These are phyloP conservation scores for Eristalinus sepulchralis DNA, from an alignment of 2,888 invertebrate species.

Conservation along the genomic window DNA sequence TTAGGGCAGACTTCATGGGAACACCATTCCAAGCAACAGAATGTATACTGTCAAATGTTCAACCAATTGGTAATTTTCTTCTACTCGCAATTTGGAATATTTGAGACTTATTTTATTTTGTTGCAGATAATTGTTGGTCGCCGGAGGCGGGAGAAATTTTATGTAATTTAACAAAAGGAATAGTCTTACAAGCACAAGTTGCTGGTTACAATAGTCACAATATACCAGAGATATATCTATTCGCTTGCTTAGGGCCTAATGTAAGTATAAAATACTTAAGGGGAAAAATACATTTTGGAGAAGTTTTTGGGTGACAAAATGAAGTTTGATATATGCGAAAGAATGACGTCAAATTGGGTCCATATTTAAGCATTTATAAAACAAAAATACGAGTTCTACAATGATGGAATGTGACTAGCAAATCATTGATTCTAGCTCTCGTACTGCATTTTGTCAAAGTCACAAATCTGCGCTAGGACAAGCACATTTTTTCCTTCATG, in stretches of 20 bases:
- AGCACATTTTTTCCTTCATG: too few relatives aligned
- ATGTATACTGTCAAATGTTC: slow-evolving; percentile 94
- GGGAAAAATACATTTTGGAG: background rate
- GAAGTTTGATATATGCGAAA: too few relatives aligned
- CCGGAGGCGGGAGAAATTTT: slow-evolving; percentile 89
- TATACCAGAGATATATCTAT: slow-evolving; percentile 91
- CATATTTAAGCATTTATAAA: too few relatives aligned
- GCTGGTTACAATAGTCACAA: slow-evolving; percentile 89
- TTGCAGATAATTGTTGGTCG: slow-evolving; percentile 85
- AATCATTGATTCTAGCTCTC: too few relatives aligned
- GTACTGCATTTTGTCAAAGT: too few relatives aligned
- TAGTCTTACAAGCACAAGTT: slow-evolving; percentile 93
- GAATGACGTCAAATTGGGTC: too few relatives aligned
- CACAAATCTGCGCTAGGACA: too few relatives aligned
- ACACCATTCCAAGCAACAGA: slow-evolving; percentile 99
- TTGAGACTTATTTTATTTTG: slow-evolving; percentile 13
- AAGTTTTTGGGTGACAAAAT: background rate
- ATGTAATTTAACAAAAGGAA: slow-evolving; percentile 89
- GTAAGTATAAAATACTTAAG: slow-evolving; percentile 81
- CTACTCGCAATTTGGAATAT: background rate
- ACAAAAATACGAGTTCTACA: too few relatives aligned
- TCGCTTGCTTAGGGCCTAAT: slow-evolving; percentile 87
- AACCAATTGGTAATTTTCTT: slow-evolving; percentile 85
- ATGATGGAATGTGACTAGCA: too few relatives aligned
- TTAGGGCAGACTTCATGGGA: slow-evolving; percentile 95